These are phyloP conservation scores for Eupsittula cactorum DNA, from an alignment of 2,113 vertebrate genomes.

Conservation along the genomic window DNA sequence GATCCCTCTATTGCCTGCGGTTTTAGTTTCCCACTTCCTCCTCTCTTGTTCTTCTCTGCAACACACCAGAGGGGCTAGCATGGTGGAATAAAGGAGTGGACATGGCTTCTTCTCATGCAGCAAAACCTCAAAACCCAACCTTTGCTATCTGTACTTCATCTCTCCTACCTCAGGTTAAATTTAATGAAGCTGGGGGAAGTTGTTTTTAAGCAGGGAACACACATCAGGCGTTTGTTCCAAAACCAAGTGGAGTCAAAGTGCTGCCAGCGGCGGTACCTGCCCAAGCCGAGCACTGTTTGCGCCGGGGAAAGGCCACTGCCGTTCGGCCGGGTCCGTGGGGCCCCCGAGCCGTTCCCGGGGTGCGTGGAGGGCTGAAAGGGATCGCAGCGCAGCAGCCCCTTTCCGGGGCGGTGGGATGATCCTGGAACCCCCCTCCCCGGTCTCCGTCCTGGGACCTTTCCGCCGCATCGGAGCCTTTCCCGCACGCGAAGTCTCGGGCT, in stretches of 20 bases:
- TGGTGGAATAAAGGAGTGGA: neutral
- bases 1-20: neutral
- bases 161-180: neutral
- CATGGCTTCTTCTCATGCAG: fast-evolving
- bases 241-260: neutral
- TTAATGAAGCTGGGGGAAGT: neutral
- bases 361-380: neutral
- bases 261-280: neutral
- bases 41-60: neutral
- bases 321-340: neutral
- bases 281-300: fast-evolving
- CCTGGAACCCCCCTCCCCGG: too few relatives aligned
- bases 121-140: neutral
- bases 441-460: neutral
- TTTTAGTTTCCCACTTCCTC: neutral
- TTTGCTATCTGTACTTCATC: fast-evolving
- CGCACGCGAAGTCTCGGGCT: neutral
- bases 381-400: neutral
- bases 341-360: neutral
- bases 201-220: neutral
- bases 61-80: neutral
- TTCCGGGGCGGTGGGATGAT: neutral
- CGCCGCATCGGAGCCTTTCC: neutral
- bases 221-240: neutral
- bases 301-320: fast-evolving